Evolutionary conservation across 2,888 invertebrate species (phyloP).

Genomic region (Drosophila colorata): DNA sequence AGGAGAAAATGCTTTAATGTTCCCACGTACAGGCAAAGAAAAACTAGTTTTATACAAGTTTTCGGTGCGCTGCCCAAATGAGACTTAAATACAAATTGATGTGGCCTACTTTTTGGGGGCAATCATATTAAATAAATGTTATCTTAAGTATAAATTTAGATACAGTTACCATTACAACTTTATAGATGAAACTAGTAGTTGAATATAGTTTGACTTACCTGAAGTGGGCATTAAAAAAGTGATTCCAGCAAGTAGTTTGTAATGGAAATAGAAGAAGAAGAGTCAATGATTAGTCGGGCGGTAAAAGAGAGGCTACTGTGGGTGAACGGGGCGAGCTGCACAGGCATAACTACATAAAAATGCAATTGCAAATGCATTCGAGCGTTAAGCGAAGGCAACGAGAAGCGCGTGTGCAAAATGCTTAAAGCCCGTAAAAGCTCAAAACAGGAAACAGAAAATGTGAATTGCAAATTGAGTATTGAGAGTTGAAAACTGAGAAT

Average conservation of each 20-base stretch:
- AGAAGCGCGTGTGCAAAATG: constrained; percentile 48
- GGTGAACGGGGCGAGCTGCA: neutral
- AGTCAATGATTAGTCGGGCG: constrained; percentile 33
- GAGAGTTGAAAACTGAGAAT: neutral
- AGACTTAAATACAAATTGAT: neutral
- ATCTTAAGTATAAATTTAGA: too few relatives aligned
- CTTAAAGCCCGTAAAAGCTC: constrained; percentile 25
- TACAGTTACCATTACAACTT: neutral
- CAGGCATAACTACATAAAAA: constrained; percentile 9
- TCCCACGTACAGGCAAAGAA: too few relatives aligned
- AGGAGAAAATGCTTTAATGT: too few relatives aligned
- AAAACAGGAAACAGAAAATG: constrained; percentile 1
- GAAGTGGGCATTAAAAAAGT: neutral
- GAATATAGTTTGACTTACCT: constrained; percentile 33
- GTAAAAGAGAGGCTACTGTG: neutral
- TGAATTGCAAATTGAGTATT: constrained; percentile 1
- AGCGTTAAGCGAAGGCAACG: constrained; percentile 43
- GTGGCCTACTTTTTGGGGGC: constrained; percentile 1
- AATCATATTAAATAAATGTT: neutral
- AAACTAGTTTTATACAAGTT: too few relatives aligned
- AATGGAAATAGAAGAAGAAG: constrained; percentile 44
- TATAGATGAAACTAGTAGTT: neutral
- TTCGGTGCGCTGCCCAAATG: too few relatives aligned
- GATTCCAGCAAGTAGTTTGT: constrained; percentile 10
- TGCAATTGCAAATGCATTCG: constrained; percentile 2